Base-by-base conservation (phyloP, 2,888 invertebrate species). In the Lithosia quadra region DNA sequence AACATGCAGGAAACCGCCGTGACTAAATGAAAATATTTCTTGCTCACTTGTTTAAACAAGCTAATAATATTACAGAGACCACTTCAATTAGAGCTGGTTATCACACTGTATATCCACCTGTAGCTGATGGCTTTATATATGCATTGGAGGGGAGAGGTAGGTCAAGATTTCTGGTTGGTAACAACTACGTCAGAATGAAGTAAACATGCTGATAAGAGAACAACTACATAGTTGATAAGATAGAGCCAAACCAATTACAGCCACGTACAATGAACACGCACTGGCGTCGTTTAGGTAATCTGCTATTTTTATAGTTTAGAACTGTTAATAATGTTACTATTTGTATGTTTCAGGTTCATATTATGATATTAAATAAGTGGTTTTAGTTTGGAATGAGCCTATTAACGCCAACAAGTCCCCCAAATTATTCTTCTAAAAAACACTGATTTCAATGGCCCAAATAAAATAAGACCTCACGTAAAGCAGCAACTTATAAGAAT, bases 21-120 rank as follows among this genome's bases (percentile, higher is more conserved):
- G 82, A 82, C 81, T 80, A 82, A 82, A 77, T 77, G 80, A 87
- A 90, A 91, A 92, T 91, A 89, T 90, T 89, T 86, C 89, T 80
- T 81, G 83, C 81, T 87, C 90, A 89, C 86, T 80, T 82, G 80
- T 78, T 84, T 86, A 90, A 91, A 92, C 91, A 91, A 76, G 74
- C 70, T 83, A 83, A 80, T 84, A 84, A 83, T 82, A 78, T 72
- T 75, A 71, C 66, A 67, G 69, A 60, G 58, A 70, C 83, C 78
- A 79, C 56, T 75, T 60, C 79, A 81, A 67, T 58, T 49, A 62
- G 77, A 84, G 56, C 76, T 66, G 36, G 73, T 66, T 64, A n/a
- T 63, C 67, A 74, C 68, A 66, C 65, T 68, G 65, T 69, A 60
- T 67, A 58, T 65, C 53, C 69, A 64, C 58, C 61, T 65, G 21